phyloP scores from a whole-genome alignment of 1,140 invertebrate species.

The Phymastichus coffea region DNA sequence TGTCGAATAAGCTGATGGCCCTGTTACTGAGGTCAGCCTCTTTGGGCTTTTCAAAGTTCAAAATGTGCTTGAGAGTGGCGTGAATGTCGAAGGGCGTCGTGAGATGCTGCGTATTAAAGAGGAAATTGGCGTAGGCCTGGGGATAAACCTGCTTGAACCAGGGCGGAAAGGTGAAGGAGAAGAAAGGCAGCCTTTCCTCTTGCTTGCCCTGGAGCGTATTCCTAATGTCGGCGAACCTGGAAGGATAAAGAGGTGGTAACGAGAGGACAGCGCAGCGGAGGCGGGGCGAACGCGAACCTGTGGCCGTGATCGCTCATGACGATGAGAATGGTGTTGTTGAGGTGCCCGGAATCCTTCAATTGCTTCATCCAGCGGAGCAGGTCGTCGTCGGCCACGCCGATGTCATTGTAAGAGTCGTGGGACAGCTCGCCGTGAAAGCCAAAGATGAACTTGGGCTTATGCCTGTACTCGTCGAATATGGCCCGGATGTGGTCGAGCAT shows the following conservation, averaged over 20 bases:
- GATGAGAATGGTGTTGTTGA: conserved; percentile 80
- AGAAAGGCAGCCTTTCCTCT: conserved; percentile 85
- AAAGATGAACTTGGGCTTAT: conserved; percentile 79
- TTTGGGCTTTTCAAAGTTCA: conserved; percentile 56
- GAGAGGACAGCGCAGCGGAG: background rate
- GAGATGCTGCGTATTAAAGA: conserved; percentile 68
- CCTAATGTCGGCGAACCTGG: conserved; percentile 76
- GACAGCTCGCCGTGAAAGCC: conserved; percentile 88
- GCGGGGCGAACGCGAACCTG: conserved; percentile 55
- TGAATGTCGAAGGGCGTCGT: conserved; percentile 83
- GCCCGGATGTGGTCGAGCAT: conserved; percentile 68
- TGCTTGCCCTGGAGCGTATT: conserved; percentile 86
- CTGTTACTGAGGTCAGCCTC: conserved; percentile 60
- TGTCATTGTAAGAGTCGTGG: conserved; percentile 80
- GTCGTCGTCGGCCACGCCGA: conserved; percentile 75
- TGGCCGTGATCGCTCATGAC: conserved; percentile 89
- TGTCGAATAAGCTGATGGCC: conserved; percentile 71
- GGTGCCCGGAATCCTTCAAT: conserved; percentile 61
- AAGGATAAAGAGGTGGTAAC: conserved; percentile 29
- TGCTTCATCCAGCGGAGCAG: conserved; percentile 64
- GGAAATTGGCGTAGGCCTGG: conserved; percentile 65
- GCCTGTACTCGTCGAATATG: conserved; percentile 63
- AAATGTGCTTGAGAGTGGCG: conserved; percentile 66
- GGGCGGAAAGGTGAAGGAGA: conserved; percentile 75
- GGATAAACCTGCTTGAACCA: conserved; percentile 66